A percentile compares a stretch with the other conserved stretches of the same genome.
Evolutionary conservation across 2,797 vertebrate species (phyloP).

Genomic region (Echiichthys vipera): DNA sequence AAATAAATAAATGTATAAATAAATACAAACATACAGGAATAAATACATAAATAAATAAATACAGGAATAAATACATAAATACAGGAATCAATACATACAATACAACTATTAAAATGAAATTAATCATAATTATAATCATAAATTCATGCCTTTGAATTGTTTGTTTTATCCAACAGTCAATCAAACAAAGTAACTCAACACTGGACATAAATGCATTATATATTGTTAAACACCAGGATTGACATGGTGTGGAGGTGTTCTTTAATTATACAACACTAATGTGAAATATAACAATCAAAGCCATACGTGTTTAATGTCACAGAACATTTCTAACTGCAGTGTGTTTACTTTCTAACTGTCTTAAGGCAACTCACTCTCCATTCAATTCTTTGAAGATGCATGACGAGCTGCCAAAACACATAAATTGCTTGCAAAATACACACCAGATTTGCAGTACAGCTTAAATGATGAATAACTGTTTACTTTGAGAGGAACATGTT

Average conservation of each 20-base stretch:
- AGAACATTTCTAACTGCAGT: neutral
- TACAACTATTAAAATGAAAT: no score
- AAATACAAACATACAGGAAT: no score
- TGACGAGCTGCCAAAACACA: neutral
- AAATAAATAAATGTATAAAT: no score
- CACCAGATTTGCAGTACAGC: neutral
- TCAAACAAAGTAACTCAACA: no score
- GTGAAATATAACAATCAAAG: neutral
- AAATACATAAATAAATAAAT: no score
- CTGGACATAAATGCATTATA: neutral
- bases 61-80: no score
- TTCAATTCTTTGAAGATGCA: neutral
- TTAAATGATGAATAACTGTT: neutral
- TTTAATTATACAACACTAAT: neutral
- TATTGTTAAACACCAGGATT: neutral
- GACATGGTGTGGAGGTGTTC: neutral
- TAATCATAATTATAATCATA: no score
- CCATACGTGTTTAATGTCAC: neutral
- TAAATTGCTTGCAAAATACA: neutral
- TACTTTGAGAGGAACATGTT: neutral
- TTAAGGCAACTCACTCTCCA: neutral
- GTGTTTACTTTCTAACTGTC: neutral
- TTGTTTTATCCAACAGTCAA: neutral
- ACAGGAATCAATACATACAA: no score
- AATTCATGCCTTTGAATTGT: neutral